These are phyloP conservation scores for Achroia grisella DNA, from an alignment of 1,140 invertebrate species.

Conservation along the genomic window DNA sequence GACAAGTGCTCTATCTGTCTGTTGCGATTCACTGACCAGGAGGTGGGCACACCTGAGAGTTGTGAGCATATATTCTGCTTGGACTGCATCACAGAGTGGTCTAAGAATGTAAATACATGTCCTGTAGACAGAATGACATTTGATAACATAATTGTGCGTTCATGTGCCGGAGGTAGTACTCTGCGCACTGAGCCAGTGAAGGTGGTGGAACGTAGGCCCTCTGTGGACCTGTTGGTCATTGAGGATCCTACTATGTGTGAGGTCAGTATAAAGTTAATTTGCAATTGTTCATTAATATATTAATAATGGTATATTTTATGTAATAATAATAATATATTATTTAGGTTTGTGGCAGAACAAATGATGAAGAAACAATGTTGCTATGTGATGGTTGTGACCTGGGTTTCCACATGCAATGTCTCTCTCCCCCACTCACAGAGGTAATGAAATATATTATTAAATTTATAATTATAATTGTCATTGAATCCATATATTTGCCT, in stretches of 20 bases:
- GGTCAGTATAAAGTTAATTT: constrained; percentile 25
- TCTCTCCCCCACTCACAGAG: constrained; percentile 84
- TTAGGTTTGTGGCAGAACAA: constrained; percentile 82
- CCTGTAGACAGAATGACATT: constrained; percentile 93
- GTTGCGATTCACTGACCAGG: constrained; percentile 80
- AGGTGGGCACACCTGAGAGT: constrained; percentile 86
- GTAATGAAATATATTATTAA: constrained; percentile 75
- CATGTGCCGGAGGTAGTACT: constrained; percentile 79
- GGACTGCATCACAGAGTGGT: constrained; percentile 93
- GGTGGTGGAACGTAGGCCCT: constrained; percentile 46
- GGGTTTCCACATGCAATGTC: constrained; percentile 89
- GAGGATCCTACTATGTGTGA: constrained; percentile 87
- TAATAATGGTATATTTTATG: background rate
- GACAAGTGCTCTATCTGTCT: constrained; percentile 92
- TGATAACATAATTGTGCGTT: constrained; percentile 83
- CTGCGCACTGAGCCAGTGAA: constrained; percentile 73
- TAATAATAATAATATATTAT: background rate
- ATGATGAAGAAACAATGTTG: constrained; percentile 90
- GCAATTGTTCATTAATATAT: too few species aligned
- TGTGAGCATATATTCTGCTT: constrained; percentile 94
- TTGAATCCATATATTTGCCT: too few species aligned
- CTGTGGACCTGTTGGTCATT: constrained; percentile 71
- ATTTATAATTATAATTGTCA: background rate
- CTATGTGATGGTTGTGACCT: constrained; percentile 91
- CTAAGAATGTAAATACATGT: constrained; percentile 96